Evolutionary conservation across 1,140 invertebrate genomes (phyloP).

Genomic region (Trichomalopsis sarcophagae): DNA sequence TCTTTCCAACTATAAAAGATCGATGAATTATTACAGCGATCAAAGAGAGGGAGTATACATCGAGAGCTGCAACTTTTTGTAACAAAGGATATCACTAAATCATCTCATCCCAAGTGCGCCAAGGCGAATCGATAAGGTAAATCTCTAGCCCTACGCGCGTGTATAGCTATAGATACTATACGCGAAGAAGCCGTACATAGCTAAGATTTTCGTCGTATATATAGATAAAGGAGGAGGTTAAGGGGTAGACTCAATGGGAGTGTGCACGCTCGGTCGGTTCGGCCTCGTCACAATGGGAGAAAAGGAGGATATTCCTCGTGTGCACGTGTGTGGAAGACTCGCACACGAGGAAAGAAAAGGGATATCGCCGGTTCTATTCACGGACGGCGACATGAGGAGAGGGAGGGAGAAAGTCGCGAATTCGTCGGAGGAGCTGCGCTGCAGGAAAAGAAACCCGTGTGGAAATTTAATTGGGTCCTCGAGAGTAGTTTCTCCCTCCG

Average conservation of each 20-base stretch:
- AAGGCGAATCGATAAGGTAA: conserved; percentile 29
- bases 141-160: neutral
- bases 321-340: neutral
- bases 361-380: neutral
- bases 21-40: neutral
- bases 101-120: neutral
- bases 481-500: conserved; percentile 1
- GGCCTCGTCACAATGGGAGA: neutral
- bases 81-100: conserved; percentile 35
- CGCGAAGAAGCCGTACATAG: neutral
- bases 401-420: neutral
- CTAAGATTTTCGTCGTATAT: conserved; percentile 19
- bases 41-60: neutral
- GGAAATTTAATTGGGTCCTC: conserved; percentile 41
- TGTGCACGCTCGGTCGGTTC: neutral
- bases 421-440: neutral
- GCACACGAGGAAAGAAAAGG: neutral
- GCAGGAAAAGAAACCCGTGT: neutral
- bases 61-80: conserved; percentile 11
- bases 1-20: too few species aligned
- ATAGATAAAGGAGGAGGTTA: neutral
- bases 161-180: neutral
- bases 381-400: neutral
- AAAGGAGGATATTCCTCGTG: neutral
- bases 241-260: neutral